phyloP scores from a whole-genome alignment of 1,140 invertebrate species.

The Acyrthosiphon pisum region DNA sequence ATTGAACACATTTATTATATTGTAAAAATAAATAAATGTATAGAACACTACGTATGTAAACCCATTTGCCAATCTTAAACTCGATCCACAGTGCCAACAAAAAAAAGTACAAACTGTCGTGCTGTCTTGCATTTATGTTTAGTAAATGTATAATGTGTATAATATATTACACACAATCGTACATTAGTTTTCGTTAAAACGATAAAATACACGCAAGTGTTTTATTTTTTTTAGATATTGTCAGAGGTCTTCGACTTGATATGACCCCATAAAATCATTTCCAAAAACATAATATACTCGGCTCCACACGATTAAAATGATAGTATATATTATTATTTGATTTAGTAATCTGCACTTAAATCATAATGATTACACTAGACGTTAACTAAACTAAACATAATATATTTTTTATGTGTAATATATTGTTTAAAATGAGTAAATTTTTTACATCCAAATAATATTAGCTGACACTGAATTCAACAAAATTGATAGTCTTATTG shows the following conservation, averaged over 20 bases:
- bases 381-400: not conserved
- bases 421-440: not conserved
- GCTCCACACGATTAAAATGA: not conserved
- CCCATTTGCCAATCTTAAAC: not conserved
- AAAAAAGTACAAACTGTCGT: constrained; percentile 25
- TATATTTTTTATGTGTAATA: not conserved
- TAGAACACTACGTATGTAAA: not conserved
- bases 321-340: not conserved
- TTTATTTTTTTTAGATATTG: not conserved
- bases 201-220: constrained; percentile 15
- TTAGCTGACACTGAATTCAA: not conserved
- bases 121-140: not conserved
- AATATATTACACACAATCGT: not conserved
- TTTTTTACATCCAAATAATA: not conserved
- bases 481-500: not conserved
- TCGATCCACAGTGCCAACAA: not conserved
- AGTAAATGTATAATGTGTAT: constrained; percentile 4
- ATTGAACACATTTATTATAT: not conserved
- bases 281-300: not conserved
- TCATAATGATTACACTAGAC: not conserved
- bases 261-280: not conserved
- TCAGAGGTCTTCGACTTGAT: constrained; percentile 14
- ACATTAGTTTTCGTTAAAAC: constrained; percentile 24
- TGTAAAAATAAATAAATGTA: not conserved
- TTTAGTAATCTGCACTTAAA: not conserved